Evolutionary conservation across 2,113 vertebrate genomes (phyloP).

Genomic region (Anser cygnoides): DNA sequence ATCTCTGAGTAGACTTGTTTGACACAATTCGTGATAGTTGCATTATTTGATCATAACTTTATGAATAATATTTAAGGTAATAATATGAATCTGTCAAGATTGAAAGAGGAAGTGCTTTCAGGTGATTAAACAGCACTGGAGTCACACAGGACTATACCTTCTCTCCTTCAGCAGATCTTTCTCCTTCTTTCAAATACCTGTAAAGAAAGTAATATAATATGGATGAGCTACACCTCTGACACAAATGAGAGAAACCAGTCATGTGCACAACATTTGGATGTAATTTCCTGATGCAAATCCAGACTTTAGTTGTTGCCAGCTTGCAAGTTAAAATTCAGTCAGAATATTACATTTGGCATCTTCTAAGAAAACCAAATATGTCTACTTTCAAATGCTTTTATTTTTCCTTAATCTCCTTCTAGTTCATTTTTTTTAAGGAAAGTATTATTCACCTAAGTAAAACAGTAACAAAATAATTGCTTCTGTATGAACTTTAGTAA

Average conservation of each 20-base stretch:
- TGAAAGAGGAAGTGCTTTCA: neutral
- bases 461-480: neutral
- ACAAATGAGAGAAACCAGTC: conserved; percentile 21
- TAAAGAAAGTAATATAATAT: neutral
- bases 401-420: neutral
- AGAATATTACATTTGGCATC: neutral
- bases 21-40: neutral
- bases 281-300: conserved; percentile 24
- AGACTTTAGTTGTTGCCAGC: neutral
- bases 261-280: neutral
- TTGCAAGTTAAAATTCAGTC: neutral
- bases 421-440: neutral
- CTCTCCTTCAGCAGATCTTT: neutral
- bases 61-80: neutral
- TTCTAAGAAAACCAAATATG: neutral
- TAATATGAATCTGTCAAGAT: neutral
- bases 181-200: neutral
- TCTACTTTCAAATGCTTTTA: neutral
- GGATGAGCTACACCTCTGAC: neutral
- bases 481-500: neutral
- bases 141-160: neutral
- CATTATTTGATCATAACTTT: neutral
- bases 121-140: neutral
- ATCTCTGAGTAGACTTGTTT: neutral
- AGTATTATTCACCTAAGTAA: neutral